Base-by-base conservation (phyloP, 2,888 invertebrate genomes). In the Trachelus iudaicus region DNA sequence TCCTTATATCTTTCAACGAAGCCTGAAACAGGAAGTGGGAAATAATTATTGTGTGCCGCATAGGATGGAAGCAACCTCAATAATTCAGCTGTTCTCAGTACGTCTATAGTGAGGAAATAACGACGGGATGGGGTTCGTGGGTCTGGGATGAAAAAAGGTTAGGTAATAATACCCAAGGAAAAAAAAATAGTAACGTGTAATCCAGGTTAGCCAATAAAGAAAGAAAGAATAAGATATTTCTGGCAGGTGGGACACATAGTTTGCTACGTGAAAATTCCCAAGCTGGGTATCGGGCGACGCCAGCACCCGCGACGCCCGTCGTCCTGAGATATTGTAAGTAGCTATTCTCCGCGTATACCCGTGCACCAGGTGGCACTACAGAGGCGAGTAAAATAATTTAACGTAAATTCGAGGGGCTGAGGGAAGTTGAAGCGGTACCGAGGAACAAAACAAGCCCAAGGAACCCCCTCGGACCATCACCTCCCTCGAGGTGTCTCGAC, bases 321-420 rank as follows among this genome's bases (percentile, higher is more conserved):
- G 69, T 69, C 69, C 33, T 76, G 75, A 78, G 76, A 76, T 78
- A 78, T 78, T 78, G 78, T 73, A 78, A 76, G 78, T 77, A 79
- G 76, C 40, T 73, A 33, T 75, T 40, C 74, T 33, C 69, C 75
- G 73, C 79, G 81, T 84, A 85, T 87, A 87, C 89, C 86, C 83
- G 85, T 83, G 89, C 87, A 89, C 85, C 90, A 90, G 90, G 87
- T 90, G 90, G 84, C 82, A 83, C 84, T 85, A 80, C 82, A 83
- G 81, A 84, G 84, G 84, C 86, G 88, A 86, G 87, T 89, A 86
- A 90, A 90, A 90, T 89, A 89, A 89, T 90, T 89, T 89, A 86
- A 87, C 87, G 87, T 90, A 90, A 90, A 90, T 90, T 90, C 77
- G 15, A 69, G 75, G n/a, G 35, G 13, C 69, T 56, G 9, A 56